phyloP scores from a whole-genome alignment of 2,888 invertebrate species.

The Platypus cylindrus region DNA sequence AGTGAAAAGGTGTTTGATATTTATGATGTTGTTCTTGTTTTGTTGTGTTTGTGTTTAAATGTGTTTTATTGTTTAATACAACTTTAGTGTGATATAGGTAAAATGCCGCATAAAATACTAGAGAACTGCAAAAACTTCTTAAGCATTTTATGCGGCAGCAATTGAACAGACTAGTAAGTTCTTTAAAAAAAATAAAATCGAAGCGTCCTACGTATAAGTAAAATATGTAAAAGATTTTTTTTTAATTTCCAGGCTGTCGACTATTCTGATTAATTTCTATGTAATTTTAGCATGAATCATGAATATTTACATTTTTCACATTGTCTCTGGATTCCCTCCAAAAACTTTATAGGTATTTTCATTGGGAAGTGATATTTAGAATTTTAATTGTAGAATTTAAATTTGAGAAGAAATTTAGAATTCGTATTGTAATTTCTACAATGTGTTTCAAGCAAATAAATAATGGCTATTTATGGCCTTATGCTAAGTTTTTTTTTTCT shows the following conservation, averaged over 20 bases:
- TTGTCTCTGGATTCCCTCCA: conserved; percentile 1
- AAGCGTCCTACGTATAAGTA: conserved; percentile 23
- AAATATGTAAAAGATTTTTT: too few species aligned
- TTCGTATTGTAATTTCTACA: too few species aligned
- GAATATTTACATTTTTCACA: too few species aligned
- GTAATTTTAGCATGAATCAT: too few species aligned
- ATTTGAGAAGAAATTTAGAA: too few species aligned
- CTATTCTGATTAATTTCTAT: too few species aligned
- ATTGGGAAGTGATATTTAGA: neutral
- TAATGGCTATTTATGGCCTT: too few species aligned
- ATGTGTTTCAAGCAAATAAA: too few species aligned
- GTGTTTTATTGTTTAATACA: conserved; percentile 1
- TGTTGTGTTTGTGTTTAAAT: conserved; percentile 1
- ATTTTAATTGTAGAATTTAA: neutral
- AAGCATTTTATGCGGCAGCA: conserved; percentile 22
- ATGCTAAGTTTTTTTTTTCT: too few species aligned
- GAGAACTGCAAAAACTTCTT: neutral
- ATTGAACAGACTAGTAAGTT: conserved; percentile 20
- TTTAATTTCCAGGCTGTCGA: too few species aligned
- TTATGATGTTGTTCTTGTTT: conserved; percentile 6
- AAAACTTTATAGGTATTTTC: conserved; percentile 2
- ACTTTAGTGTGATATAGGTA: too few species aligned
- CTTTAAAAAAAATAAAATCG: conserved; percentile 14
- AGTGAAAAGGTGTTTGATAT: conserved; percentile 12
- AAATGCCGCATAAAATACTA: conserved; percentile 21